A percentile compares a stretch with the other conserved stretches of the same genome.
Conservation (phyloP, 2,888 invertebrate species). For the Pristionchus arcanus region DNA sequence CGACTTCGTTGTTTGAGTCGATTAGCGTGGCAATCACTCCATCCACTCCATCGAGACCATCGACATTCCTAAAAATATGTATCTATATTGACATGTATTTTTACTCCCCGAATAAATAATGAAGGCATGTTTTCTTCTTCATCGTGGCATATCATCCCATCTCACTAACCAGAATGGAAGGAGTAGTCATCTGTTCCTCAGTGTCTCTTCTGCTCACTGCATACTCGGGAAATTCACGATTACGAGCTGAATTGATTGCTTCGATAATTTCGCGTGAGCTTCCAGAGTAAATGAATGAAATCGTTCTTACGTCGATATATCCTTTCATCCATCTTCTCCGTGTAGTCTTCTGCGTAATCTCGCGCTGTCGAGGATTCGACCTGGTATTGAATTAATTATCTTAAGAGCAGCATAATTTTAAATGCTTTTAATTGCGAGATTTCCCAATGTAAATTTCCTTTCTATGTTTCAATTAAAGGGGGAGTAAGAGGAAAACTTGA, state of each 20-base stretch:
- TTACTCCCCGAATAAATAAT: too few relatives aligned
- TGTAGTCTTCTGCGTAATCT: conserved; percentile 43
- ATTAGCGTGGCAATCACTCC: conserved; percentile 65
- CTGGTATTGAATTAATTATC: background rate
- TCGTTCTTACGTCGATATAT: background rate
- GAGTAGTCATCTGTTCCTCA: background rate
- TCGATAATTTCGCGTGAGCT: background rate
- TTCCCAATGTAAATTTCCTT: too few relatives aligned
- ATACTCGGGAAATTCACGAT: conserved; percentile 45
- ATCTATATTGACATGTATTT: background rate
- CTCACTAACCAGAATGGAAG: background rate
- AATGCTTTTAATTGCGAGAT: background rate
- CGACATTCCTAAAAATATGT: conserved; percentile 65
- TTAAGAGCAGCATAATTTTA: background rate
- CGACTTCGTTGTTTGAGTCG: conserved; percentile 65
- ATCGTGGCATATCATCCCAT: background rate
- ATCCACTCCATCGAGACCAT: conserved; percentile 69
- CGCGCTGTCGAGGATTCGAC: conserved; percentile 36
- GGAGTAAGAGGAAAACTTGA: too few relatives aligned
- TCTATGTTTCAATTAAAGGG: too few relatives aligned
- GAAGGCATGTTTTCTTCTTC: too few relatives aligned
- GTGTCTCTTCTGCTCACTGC: conserved; percentile 52
- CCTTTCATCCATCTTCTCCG: background rate
- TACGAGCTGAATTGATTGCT: conserved; percentile 19
- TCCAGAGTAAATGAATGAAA: background rate